Evolutionary conservation across 2,113 vertebrate species (phyloP).

Genomic region (Galeopterus variegatus): DNA sequence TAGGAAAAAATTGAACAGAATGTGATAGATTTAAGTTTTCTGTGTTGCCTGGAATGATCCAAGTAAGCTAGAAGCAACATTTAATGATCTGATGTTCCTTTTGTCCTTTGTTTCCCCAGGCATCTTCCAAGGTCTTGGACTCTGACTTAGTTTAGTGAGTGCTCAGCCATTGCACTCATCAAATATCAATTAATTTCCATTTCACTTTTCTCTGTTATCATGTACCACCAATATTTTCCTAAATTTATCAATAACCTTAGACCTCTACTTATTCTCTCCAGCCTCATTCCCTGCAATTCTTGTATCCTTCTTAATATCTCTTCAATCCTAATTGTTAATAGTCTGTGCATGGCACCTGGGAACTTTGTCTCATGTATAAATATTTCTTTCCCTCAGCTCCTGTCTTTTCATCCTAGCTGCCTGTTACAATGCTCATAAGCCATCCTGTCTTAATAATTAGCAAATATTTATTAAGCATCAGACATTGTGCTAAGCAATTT

Average conservation of each 20-base stretch:
- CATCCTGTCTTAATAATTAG: not conserved
- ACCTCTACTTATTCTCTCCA: conserved; percentile 9
- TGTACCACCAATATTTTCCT: not conserved
- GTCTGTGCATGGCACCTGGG: not conserved
- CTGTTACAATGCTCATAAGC: not conserved
- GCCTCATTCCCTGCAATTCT: not conserved
- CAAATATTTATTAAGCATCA: conserved; percentile 15
- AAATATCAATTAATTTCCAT: not conserved
- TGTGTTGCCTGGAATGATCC: not conserved
- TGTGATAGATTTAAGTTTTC: conserved; percentile 21
- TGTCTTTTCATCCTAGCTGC: not conserved
- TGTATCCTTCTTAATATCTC: not conserved
- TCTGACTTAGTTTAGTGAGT: not conserved
- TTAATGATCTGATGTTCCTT: not conserved
- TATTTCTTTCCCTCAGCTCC: not conserved
- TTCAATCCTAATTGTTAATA: not conserved
- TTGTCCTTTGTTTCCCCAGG: not conserved
- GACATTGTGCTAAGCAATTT: not conserved
- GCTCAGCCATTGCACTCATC: not conserved
- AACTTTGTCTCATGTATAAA: not conserved
- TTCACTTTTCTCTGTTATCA: not conserved
- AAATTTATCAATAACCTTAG: conserved; percentile 25
- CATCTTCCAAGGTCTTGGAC: conserved; percentile 14
- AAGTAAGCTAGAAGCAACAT: conserved; percentile 11
- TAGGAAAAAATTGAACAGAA: not conserved